Percentiles rank a stretch among this genome's conserved stretches.
Conservation (phyloP, 2,888 invertebrate genomes). For the Prionchulus punctatus region DNA sequence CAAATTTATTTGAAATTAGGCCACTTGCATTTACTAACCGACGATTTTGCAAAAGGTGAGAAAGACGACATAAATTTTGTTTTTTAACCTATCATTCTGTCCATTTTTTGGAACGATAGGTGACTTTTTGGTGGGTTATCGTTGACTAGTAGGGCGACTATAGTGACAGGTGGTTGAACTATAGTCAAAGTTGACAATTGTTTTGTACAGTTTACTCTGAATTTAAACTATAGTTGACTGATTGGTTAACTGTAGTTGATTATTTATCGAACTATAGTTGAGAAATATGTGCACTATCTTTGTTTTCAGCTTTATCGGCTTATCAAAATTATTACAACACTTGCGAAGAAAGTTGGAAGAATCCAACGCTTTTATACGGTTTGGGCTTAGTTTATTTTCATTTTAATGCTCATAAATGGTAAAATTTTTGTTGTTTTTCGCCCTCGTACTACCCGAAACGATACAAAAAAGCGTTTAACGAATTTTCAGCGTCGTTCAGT, state of each 20-base stretch:
- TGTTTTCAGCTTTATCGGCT: constrained; percentile 72
- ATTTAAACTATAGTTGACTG: no score
- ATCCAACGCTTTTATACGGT: constrained; percentile 78
- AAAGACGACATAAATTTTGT: constrained; percentile 1
- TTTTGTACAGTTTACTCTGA: no score
- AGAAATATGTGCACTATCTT: no score
- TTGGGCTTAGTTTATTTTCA: constrained; percentile 89
- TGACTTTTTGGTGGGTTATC: not conserved
- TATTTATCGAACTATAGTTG: no score
- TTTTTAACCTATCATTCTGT: not conserved
- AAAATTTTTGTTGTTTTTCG: not conserved
- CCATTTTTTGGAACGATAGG: not conserved
- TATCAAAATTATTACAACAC: constrained; percentile 63
- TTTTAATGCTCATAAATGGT: constrained; percentile 57
- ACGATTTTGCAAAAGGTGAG: constrained; percentile 82
- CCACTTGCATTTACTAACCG: constrained; percentile 77
- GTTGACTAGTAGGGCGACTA: not conserved
- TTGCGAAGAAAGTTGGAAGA: constrained; percentile 33
- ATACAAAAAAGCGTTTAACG: no score
- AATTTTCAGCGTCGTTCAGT: constrained; percentile 71
- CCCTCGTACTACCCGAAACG: not conserved
- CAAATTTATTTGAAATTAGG: constrained; percentile 82
- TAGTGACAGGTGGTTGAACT: no score
- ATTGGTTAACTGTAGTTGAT: no score
- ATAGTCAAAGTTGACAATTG: no score